Evolutionary conservation across 2,113 vertebrate species (phyloP), one percentile per base, ranked within the genome.

Genomic region (Acrocephalus kingi): DNA sequence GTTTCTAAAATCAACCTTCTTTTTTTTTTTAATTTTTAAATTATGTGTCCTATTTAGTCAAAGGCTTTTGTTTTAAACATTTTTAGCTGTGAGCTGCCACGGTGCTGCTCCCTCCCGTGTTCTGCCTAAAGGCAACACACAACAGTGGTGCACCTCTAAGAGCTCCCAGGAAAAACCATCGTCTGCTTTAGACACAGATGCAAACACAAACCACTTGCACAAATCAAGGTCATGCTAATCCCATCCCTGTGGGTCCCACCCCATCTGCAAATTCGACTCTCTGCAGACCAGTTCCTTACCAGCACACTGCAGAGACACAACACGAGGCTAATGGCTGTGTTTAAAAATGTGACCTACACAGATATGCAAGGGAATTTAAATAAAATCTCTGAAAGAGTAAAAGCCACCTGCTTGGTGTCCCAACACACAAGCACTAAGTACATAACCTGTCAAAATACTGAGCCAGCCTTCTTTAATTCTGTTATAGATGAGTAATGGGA

Each of bases 201-300:
- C 68, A 24, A 89, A 77, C 4, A 1, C 43, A 63, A 69, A 83
- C 20, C 51, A 27, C 45, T 72, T 19, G 33, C 48, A 77, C 43
- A 80, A 78, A 84, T 23, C 94, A 88, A 91, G 89, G 93, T 94
- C 94, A 31, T 1, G 2, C 72, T 66, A 45, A 93, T 91, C 87
- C 55, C 48, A 24, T 86, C 61, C 90, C 83, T 11, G 39, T 20
- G 76, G 72, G 24, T 88, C 45, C 72, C 71, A 63, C 17, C 51
- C 68, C 87, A 94, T 41, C 80, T 94, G 81, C 89, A 95, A 71
- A 52, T 33, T 13, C 11, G 9, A 3, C 51, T 74, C 84, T 63
- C 74, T n/a, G 18, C 41, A 56, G 78, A 90, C 49, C 62, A 80
- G 49, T 13, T 80, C 72, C 55, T 94, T 11, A 33, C n/a, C 87